Evolutionary conservation across 2,888 invertebrate species (phyloP).

Genomic region (Gastracanthus pulcherrimus): DNA sequence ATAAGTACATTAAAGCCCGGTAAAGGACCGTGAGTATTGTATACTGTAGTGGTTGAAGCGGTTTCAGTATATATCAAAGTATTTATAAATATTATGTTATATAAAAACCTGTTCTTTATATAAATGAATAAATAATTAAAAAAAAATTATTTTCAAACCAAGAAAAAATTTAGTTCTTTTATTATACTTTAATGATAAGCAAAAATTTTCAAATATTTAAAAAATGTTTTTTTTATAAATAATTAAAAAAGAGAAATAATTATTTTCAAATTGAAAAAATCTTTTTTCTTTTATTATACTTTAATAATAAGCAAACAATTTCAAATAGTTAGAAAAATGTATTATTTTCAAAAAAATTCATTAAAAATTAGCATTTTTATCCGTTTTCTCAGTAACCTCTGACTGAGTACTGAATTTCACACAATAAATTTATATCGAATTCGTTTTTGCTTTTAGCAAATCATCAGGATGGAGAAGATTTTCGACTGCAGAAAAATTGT

Average conservation of each 20-base stretch:
- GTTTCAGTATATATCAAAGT: background rate
- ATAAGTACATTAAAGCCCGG: background rate
- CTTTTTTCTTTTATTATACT: background rate
- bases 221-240: no score
- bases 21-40: background rate
- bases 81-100: background rate
- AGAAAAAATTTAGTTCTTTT: background rate
- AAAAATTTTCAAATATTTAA: no score
- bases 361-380: no score
- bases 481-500: constrained; percentile 7
- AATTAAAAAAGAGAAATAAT: no score
- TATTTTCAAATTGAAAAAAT: background rate
- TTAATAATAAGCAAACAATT: no score
- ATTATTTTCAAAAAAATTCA: no score
- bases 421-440: no score
- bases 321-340: no score
- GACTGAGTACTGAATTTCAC: no score
- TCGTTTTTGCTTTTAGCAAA: constrained; percentile 9
- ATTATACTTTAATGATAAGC: no score
- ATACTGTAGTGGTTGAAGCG: background rate
- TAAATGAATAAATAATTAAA: no score
- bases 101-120: background rate
- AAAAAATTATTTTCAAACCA: background rate
- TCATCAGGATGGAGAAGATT: background rate
- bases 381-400: no score